Percentiles rank a stretch among this genome's conserved stretches.
Conservation (phyloP, 2,888 invertebrate genomes). For the Dicranocentrus wangi region DNA sequence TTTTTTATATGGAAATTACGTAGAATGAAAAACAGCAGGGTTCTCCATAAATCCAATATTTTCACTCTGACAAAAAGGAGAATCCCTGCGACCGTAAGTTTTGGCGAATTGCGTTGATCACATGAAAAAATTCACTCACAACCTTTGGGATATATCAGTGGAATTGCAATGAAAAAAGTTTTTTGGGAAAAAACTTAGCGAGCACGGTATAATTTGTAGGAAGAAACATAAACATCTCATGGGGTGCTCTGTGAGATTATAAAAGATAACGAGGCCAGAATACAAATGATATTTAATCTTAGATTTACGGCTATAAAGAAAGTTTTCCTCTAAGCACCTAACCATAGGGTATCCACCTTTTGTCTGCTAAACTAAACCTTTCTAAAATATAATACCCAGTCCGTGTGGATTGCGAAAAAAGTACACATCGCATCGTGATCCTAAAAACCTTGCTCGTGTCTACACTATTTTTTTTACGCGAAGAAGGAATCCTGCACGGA, state of each 20-base stretch:
- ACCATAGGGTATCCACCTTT: background rate
- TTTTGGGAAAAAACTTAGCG: background rate
- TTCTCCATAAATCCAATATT: conserved; percentile 14
- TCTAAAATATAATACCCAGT: background rate
- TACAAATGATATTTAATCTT: conserved; percentile 55
- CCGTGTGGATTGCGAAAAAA: no score
- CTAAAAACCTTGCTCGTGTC: no score
- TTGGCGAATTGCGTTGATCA: background rate
- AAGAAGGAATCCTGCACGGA: no score
- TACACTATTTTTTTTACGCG: no score
- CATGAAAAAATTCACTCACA: conserved; percentile 9
- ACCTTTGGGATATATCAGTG: background rate
- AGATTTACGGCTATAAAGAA: conserved; percentile 40
- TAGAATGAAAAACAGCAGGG: background rate
- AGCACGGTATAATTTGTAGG: conserved; percentile 22
- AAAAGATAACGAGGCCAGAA: conserved; percentile 49
- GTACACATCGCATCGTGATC: no score
- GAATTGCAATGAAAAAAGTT: conserved; percentile 4
- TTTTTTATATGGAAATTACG: no score
- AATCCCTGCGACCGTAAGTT: background rate
- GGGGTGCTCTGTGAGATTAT: conserved; percentile 50
- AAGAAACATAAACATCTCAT: conserved; percentile 40
- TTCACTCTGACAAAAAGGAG: background rate
- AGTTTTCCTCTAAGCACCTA: conserved; percentile 5
- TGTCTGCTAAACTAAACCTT: background rate